These are phyloP conservation scores for Spisula solida DNA, from an alignment of 2,888 invertebrate species.

Conservation along the genomic window DNA sequence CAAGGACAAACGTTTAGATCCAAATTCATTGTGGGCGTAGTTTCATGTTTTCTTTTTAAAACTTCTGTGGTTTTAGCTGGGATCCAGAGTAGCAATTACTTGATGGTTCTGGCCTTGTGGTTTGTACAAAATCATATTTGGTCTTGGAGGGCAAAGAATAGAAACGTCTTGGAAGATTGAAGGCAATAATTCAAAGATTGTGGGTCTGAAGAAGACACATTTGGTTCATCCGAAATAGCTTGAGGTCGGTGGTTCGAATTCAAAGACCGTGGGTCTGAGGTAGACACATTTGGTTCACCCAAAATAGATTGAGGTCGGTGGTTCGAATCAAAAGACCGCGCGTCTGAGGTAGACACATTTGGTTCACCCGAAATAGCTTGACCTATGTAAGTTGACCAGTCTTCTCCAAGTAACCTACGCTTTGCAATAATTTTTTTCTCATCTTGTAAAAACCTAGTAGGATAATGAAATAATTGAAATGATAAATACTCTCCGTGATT, in stretches of 20 bases:
- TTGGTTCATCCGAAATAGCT: neutral
- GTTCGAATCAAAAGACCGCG: neutral
- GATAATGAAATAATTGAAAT: slow-evolving; percentile 8
- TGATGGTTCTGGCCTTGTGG: neutral
- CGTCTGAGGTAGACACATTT: neutral
- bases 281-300: neutral
- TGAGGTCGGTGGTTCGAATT: too few relatives aligned
- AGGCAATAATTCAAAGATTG: neutral
- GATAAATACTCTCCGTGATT: slow-evolving; percentile 21
- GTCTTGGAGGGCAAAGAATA: neutral
- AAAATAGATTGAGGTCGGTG: neutral
- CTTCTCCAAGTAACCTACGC: neutral
- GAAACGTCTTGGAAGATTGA: neutral
- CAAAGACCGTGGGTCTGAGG: neutral
- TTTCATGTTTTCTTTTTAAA: neutral
- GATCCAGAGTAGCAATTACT: neutral
- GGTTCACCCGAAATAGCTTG: neutral
- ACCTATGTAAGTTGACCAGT: slow-evolving; percentile 23
- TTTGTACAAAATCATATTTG: neutral
- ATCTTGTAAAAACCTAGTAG: neutral
- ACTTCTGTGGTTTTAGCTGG: neutral
- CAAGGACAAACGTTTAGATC: neutral
- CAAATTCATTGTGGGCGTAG: neutral
- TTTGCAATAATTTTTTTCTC: neutral
- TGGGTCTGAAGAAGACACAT: neutral